phyloP scores from a whole-genome alignment of 2,888 invertebrate species.

The Eupeodes latifasciatus region DNA sequence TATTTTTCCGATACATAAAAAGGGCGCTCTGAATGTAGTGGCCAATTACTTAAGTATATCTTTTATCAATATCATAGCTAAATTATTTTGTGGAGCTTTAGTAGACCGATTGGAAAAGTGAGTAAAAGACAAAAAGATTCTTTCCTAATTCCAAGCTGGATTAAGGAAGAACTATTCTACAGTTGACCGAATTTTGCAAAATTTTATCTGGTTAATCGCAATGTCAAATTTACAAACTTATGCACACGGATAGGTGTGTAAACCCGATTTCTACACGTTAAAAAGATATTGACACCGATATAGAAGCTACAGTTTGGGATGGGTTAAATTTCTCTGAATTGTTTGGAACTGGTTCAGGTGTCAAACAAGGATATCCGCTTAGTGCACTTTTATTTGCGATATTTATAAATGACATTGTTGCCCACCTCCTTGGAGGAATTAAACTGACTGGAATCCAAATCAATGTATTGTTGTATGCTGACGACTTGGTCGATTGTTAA shows the following conservation, averaged over 20 bases:
- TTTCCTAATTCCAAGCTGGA: too few species aligned
- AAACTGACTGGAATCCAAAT: neutral
- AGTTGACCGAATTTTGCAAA: neutral
- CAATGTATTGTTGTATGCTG: neutral
- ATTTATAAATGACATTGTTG: conserved; percentile 8
- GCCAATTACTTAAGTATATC: neutral
- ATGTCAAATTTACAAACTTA: neutral
- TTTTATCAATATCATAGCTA: neutral
- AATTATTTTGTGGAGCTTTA: neutral
- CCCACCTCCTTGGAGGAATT: too few species aligned
- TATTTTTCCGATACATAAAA: neutral
- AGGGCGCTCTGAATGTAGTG: neutral
- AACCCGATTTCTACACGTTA: neutral
- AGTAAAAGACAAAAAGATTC: neutral
- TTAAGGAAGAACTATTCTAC: neutral
- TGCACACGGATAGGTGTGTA: neutral
- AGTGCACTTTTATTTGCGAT: conserved; percentile 2
- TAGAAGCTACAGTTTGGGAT: neutral
- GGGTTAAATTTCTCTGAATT: neutral
- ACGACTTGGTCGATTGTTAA: neutral
- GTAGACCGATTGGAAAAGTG: too few species aligned
- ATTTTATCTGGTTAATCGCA: neutral
- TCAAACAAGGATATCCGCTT: neutral
- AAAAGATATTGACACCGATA: neutral
- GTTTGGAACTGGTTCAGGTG: neutral